Base-by-base conservation (phyloP, 2,113 vertebrate genomes). In the Phaethornis superciliosus region DNA sequence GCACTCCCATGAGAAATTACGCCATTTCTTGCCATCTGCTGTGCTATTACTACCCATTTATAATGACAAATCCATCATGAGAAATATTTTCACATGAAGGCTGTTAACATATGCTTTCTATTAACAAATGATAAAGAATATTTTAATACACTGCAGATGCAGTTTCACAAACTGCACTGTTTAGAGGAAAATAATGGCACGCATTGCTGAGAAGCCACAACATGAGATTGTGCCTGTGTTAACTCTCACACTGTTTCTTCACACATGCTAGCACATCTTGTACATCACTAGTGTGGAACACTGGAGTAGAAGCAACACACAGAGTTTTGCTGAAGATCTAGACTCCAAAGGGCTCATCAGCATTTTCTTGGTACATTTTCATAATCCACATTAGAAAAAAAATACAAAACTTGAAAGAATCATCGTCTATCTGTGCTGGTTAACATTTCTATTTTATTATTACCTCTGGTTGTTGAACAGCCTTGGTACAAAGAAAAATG, bases 91-190 rank as follows among this genome's bases (percentile, higher is more conserved):
- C 74, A 65, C 74, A 75, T 46, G 78, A 80, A 85, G 52, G 54
- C 49, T 60, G 54, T 81, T 81, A 78, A 90, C 96, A 95, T 96
- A 96, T 90, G 97, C 46, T 94, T 88, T 91, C 92, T 77, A 87
- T 95, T 96, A 90, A 84, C 75, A 81, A 96, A 75, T 70, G 75
- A 92, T 68, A 92, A 94, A 79, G 58, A 70, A 68, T 54, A 89
- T 44, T 82, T 75, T 69, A 71, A 91, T 65, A 91, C 7, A 71
- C 32, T 70, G 37, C n/a, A 71, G 62, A 74, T 28, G 52, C 51
- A 88, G 67, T 44, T 86, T 62, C 3, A 1, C 51, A 81, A 10
- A 35, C 40, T 76, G 42, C 37, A 69, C 56, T 69, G 46, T 65
- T 76, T 23, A 15, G 30, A 55, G 35, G 32, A 81, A 94, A 94